Evolutionary conservation across 2,113 vertebrate species (phyloP).

Genomic region (Istiophorus platypterus): DNA sequence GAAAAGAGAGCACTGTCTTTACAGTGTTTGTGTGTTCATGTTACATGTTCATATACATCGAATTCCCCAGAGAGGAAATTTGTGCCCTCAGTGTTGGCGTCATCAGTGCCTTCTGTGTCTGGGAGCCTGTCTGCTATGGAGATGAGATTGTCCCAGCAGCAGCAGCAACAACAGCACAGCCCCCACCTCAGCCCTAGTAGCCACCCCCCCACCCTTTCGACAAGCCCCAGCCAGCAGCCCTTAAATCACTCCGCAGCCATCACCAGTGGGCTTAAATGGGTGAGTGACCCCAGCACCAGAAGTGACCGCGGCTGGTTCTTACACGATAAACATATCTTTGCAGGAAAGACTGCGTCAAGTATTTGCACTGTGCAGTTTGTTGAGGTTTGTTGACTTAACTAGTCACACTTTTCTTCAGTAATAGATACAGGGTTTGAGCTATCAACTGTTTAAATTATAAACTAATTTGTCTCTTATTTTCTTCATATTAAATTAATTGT

Average conservation of each 20-base stretch:
- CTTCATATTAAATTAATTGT: background rate
- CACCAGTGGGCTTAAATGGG: conserved; percentile 86
- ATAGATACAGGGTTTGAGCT: background rate
- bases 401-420: background rate
- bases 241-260: conserved; percentile 84
- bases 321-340: background rate
- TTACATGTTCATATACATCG: conserved; percentile 47
- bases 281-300: conserved; percentile 77
- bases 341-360: background rate
- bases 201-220: conserved; percentile 81
- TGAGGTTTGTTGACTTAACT: background rate
- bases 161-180: conserved; percentile 80
- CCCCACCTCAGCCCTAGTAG: conserved; percentile 87
- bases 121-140: conserved; percentile 83
- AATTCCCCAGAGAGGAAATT: conserved; percentile 92
- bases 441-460: background rate
- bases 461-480: background rate
- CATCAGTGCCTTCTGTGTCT: conserved; percentile 93
- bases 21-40: conserved; percentile 51
- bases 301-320: background rate
- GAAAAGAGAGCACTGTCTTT: conserved; percentile 51
- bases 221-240: conserved; percentile 83
- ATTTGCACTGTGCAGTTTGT: background rate
- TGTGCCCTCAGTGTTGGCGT: conserved; percentile 93
- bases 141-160: conserved; percentile 79